A percentile compares a stretch with the other conserved stretches of the same genome.
These are phyloP conservation scores for Druon quercuslanigerum DNA, from an alignment of 1,140 invertebrate species.

Conservation along the genomic window DNA sequence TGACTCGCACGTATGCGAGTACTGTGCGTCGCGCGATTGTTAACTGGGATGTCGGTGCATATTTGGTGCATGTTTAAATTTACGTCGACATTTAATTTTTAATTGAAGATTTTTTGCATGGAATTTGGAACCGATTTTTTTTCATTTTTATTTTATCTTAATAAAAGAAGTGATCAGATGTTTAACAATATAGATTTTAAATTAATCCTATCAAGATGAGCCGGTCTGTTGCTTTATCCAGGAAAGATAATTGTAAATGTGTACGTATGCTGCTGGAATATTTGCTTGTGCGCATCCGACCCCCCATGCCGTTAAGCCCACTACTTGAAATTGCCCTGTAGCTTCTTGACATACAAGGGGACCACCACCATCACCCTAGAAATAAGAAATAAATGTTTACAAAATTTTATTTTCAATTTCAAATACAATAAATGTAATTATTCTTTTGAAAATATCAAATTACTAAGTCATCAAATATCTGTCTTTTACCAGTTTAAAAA, in stretches of 20 bases:
- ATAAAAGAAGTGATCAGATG: no score
- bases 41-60: no score
- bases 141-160: no score
- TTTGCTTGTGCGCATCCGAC: slow-evolving; percentile 80
- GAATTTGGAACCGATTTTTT: no score
- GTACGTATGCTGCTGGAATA: slow-evolving; percentile 83
- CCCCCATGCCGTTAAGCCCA: slow-evolving; percentile 86
- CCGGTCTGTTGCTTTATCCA: slow-evolving; percentile 77
- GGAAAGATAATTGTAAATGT: slow-evolving; percentile 78
- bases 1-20: no score
- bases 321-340: slow-evolving; percentile 77
- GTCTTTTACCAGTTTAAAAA: no score
- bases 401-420: not conserved
- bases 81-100: no score
- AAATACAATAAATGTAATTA: no score
- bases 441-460: not conserved
- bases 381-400: slow-evolving; percentile 36
- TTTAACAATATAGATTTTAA: no score
- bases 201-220: not conserved
- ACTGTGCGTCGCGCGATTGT: no score
- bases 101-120: no score
- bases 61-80: no score
- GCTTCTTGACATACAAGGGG: slow-evolving; percentile 82
- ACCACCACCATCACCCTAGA: slow-evolving; percentile 86
- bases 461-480: not conserved